Percentiles rank a stretch among this genome's conserved stretches.
Evolutionary conservation across 2,888 invertebrate species (phyloP).

Genomic region (Actias luna): DNA sequence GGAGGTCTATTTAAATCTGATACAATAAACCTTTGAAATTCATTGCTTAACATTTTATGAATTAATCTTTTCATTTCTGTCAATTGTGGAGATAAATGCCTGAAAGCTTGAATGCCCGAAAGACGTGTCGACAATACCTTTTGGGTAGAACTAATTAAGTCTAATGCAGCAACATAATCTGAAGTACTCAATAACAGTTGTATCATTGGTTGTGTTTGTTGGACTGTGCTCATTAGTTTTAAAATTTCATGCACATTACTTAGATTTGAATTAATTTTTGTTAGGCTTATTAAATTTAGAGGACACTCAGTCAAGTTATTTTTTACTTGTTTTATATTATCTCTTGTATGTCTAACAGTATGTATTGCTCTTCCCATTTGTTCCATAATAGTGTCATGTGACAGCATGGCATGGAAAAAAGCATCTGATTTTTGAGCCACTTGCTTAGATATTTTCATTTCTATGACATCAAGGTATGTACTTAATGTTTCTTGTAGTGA

Average conservation of each 20-base stretch:
- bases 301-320: conserved; percentile 90
- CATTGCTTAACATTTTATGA: conserved; percentile 97
- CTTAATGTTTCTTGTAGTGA: conserved; percentile 94
- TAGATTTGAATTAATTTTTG: conserved; percentile 85
- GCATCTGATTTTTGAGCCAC: conserved; percentile 97
- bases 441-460: conserved; percentile 95
- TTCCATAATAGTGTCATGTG: conserved; percentile 98
- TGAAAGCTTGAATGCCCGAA: conserved; percentile 95
- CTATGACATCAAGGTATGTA: conserved; percentile 96
- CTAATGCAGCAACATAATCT: conserved; percentile 98
- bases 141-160: conserved; percentile 97
- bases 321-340: conserved; percentile 90
- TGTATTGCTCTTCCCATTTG: conserved; percentile 92
- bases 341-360: conserved; percentile 87
- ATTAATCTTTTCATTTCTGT: conserved; percentile 97
- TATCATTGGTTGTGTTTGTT: conserved; percentile 98
- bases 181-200: conserved; percentile 96
- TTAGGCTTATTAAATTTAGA: conserved; percentile 87
- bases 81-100: conserved; percentile 97
- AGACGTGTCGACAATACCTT: conserved; percentile 95
- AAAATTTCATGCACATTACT: conserved; percentile 86
- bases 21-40: conserved; percentile 95
- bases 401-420: conserved; percentile 99
- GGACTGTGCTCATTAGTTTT: conserved; percentile 96
- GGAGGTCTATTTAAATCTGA: conserved; percentile 94